phyloP scores from a whole-genome alignment of 2,888 invertebrate genomes.

The Chrysolina americana region DNA sequence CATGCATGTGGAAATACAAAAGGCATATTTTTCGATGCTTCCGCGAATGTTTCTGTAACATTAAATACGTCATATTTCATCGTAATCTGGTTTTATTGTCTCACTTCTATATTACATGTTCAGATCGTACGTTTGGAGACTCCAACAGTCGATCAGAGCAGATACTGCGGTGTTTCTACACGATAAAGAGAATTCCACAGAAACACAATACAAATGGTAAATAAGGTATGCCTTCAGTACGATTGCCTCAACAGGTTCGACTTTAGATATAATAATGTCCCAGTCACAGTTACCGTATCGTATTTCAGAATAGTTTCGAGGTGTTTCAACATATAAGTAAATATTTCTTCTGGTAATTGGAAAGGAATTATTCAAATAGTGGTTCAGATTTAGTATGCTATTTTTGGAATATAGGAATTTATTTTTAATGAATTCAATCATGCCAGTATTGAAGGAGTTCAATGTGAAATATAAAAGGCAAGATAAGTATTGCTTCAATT shows the following conservation, averaged over 20 bases:
- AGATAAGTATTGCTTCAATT: no score
- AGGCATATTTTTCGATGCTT: neutral
- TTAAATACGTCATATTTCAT: neutral
- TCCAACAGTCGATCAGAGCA: conserved; percentile 37
- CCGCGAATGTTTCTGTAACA: neutral
- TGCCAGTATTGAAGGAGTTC: no score
- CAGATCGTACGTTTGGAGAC: conserved; percentile 29
- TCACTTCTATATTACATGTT: conserved; percentile 19
- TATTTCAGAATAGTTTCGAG: no score
- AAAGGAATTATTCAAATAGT: no score
- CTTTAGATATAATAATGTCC: neutral
- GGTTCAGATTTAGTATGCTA: no score
- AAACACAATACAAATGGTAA: conserved; percentile 46
- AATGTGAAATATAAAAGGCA: no score
- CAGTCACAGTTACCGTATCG: neutral
- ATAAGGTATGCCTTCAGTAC: conserved; percentile 30
- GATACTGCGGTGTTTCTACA: conserved; percentile 36
- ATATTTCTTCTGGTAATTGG: no score
- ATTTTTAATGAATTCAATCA: no score
- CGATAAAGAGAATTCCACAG: conserved; percentile 43
- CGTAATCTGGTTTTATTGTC: conserved; percentile 1
- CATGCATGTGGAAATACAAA: neutral
- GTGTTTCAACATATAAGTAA: no score
- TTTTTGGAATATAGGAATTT: no score
- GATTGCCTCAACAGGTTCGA: neutral